These are phyloP conservation scores for Pangasianodon hypophthalmus DNA, from an alignment of 2,113 vertebrate species.

Conservation along the genomic window DNA sequence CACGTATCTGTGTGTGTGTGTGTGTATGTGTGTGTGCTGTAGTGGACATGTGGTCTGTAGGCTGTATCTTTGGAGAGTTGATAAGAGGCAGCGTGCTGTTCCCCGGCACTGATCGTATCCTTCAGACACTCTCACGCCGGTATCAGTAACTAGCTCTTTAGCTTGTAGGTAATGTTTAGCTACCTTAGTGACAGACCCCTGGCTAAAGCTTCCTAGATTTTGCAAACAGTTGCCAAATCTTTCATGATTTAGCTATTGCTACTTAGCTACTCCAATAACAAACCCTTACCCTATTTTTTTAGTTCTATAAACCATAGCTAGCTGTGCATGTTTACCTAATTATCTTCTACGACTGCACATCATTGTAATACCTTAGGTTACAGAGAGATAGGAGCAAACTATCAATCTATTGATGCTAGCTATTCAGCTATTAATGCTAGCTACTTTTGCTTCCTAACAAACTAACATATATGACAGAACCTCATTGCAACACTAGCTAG, in stretches of 20 bases:
- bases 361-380: not conserved
- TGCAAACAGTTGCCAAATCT: not conserved
- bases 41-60: conserved; percentile 99
- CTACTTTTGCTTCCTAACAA: not conserved
- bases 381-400: not conserved
- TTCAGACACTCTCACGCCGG: conserved; percentile 64
- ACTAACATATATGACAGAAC: not conserved
- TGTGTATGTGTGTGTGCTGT: conserved; percentile 61
- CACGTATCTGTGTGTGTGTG: not conserved
- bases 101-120: conserved; percentile 98
- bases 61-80: conserved; percentile 99
- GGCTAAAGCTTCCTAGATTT: not conserved
- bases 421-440: not conserved
- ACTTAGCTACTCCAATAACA: not conserved
- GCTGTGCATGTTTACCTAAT: not conserved
- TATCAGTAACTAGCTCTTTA: not conserved
- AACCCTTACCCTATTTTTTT: not conserved
- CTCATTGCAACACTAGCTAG: not conserved
- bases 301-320: not conserved
- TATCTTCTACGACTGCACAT: not conserved
- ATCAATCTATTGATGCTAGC: not conserved
- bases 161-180: not conserved
- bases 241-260: not conserved
- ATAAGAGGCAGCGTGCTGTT: conserved; percentile 97
- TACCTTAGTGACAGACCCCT: not conserved